Evolutionary conservation across 1,140 invertebrate species (phyloP).

Genomic region (Pseudomyrmex concolor): DNA sequence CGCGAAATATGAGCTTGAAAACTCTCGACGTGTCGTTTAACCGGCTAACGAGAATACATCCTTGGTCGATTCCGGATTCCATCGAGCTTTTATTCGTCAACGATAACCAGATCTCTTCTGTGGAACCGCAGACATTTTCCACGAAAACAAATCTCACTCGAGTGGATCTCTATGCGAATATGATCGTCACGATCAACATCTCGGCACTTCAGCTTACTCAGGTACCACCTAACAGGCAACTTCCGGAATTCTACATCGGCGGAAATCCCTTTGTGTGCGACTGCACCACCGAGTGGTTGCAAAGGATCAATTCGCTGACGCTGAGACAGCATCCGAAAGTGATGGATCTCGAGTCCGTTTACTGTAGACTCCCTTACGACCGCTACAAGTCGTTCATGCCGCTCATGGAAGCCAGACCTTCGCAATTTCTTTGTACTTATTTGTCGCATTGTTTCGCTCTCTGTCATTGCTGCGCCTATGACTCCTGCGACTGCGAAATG

Average conservation of each 20-base stretch:
- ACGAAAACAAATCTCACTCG: conserved; percentile 91
- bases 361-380: conserved; percentile 92
- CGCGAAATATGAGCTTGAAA: conserved; percentile 85
- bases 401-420: conserved; percentile 88
- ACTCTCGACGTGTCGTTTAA: conserved; percentile 93
- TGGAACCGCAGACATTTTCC: conserved; percentile 92
- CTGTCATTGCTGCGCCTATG: conserved; percentile 95
- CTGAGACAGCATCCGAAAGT: conserved; percentile 91
- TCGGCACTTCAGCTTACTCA: conserved; percentile 90
- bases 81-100: conserved; percentile 93
- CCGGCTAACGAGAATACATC: conserved; percentile 89
- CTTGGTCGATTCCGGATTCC: conserved; percentile 91
- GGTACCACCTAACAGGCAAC: conserved; percentile 86
- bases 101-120: conserved; percentile 91
- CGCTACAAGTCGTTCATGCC: conserved; percentile 89
- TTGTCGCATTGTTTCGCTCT: conserved; percentile 92
- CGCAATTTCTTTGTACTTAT: conserved; percentile 93
- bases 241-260: conserved; percentile 94
- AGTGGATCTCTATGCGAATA: conserved; percentile 94
- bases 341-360: conserved; percentile 92
- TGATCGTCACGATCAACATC: conserved; percentile 91
- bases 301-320: conserved; percentile 90
- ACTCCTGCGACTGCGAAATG: conserved; percentile 94
- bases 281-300: conserved; percentile 95
- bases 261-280: conserved; percentile 95